Base-by-base conservation (phyloP, 1,140 invertebrate species). In the Drosophila nebulosa region DNA sequence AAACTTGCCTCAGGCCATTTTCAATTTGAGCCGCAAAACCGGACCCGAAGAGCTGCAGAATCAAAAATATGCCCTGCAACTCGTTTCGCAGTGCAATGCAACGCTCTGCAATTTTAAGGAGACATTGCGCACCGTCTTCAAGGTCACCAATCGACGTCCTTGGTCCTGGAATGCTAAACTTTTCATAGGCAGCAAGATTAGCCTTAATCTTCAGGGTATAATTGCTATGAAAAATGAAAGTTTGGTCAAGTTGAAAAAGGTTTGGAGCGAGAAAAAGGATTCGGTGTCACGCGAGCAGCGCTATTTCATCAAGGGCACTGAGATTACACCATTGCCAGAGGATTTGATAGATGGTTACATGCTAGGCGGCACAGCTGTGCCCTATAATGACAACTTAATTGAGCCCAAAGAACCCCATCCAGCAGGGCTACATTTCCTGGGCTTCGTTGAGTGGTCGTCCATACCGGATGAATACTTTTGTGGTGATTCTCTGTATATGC, bases 321-420 rank as follows among this genome's bases (percentile, higher is more conserved):
- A 88, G 62, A 53, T 91, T 0, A 67, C 73, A 2, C 77, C 78
- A 1, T 2, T 63, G 22, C 69, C 73, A 3, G 77, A 79, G 50
- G 85, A 91, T n/a, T 56, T 90, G 3, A 75, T 91, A n/a, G 51
- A 79, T 26, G 90, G 90, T 4, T 91, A 90, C 52, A 91, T 91
- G 90, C 50, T 91, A 6, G 90, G 90, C 18, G 78, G 78, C 21
- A 90, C 90, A 0, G 62, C 90, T n/a, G 78, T 91, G 30, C 73
- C 90, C 0, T 91, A 80, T 21, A 90, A 91, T 65, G 79, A 89
- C 5, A 51, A 64, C 3, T 18, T 91, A 1, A 62, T 83, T 5
- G 80, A 89, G 21, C 32, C 73, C 0, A 76, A 84, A 1, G 52
- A 64, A 5, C 51, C 73, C 1, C 73, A 78, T 65, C 32, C 72